Conservation (phyloP, 2,113 vertebrate genomes). For the Planiliza haematocheilus region DNA sequence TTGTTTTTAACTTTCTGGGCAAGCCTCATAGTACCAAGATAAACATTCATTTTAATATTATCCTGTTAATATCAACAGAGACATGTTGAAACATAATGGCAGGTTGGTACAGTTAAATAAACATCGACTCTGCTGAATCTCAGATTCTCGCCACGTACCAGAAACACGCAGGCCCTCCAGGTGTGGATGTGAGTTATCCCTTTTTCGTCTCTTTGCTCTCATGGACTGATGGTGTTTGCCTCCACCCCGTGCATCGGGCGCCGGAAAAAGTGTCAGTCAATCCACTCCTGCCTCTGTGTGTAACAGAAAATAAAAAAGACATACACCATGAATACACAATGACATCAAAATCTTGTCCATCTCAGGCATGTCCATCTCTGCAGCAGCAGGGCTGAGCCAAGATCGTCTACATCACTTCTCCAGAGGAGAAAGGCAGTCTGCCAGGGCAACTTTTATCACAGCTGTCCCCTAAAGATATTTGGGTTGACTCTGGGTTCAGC, state of each 20-base stretch:
- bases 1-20: background rate
- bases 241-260: slow-evolving; percentile 14
- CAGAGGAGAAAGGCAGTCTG: slow-evolving; percentile 17
- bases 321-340: slow-evolving; percentile 8
- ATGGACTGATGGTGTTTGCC: slow-evolving; percentile 3
- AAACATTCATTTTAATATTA: too few species aligned
- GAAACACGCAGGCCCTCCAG: slow-evolving; percentile 11
- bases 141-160: slow-evolving; percentile 14
- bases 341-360: slow-evolving; percentile 9
- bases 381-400: slow-evolving; percentile 8
- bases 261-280: slow-evolving; percentile 20
- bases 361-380: background rate
- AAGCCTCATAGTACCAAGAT: background rate
- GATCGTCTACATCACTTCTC: slow-evolving; percentile 31
- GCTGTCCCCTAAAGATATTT: slow-evolving; percentile 24
- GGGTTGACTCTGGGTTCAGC: slow-evolving; percentile 20
- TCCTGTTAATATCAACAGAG: background rate
- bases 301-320: background rate
- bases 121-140: background rate
- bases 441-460: slow-evolving; percentile 23
- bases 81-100: background rate
- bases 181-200: background rate
- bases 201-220: slow-evolving; percentile 2
- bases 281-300: background rate
- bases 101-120: too few species aligned